Evolutionary conservation across 1,140 invertebrate genomes (phyloP), one percentile per base, ranked within the genome.

Genomic region (Propsilocerus akamusi): DNA sequence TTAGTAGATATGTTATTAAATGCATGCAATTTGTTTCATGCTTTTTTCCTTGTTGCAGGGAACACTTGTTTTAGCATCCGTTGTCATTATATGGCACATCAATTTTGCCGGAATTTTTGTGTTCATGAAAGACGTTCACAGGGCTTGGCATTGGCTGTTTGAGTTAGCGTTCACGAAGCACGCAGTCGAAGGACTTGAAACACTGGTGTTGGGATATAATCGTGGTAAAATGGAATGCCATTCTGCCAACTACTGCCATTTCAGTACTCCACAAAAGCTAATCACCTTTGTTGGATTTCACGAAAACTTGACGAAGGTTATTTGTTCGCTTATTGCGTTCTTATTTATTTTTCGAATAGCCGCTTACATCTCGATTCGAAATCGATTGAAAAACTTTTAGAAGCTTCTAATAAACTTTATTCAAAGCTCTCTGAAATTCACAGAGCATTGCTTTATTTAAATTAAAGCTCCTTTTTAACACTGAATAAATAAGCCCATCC

Each of bases 81-180:
- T n/a, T n/a, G n/a, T n/a, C n/a, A n/a, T n/a, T n/a, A n/a, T n/a
- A n/a, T n/a, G n/a, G n/a, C n/a, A n/a, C n/a, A n/a, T n/a, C n/a
- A n/a, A n/a, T n/a, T n/a, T n/a, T n/a, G n/a, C n/a, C n/a, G n/a
- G n/a, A n/a, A n/a, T n/a, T n/a, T n/a, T n/a, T n/a, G n/a, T n/a
- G n/a, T n/a, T n/a, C n/a, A n/a, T n/a, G 51, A 77, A 76, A 51
- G 87, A 91, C 55, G 85, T 89, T 3, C 88, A 87, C 11, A 61
- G 65, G 0, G 83, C 78, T 55, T 68, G 91, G 47, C 75, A 78
- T 46, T 94, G 88, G 86, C 55, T 95, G 3, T 91, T 92, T 55
- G 84, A 93, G 56, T 68, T 83, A n/a, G 92, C 87, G 0, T 95
- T 82, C 57, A 58, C 82, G 0, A 84, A 82, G 55, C 81, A 85